Evolutionary conservation across 1,140 invertebrate species (phyloP).

Genomic region (Penaeus japonicus): DNA sequence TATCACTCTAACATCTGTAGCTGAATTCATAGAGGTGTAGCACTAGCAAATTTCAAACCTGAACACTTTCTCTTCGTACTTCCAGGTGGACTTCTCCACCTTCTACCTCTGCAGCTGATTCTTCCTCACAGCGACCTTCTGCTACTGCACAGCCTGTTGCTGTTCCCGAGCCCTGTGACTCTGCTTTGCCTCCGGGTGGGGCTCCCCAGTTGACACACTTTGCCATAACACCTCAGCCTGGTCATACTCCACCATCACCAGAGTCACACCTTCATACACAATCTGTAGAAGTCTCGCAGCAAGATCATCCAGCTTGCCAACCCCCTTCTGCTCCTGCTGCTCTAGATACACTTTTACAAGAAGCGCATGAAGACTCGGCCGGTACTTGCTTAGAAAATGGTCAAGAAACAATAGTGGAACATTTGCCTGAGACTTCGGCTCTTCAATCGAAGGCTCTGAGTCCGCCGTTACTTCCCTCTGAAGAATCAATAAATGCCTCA

Average conservation of each 20-base stretch:
- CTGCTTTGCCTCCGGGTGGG: background rate
- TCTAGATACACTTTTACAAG: background rate
- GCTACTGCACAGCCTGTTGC: background rate
- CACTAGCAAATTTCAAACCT: background rate
- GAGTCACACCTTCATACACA: background rate
- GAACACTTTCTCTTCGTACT: slow-evolving; percentile 17
- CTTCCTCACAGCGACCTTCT: slow-evolving; percentile 21
- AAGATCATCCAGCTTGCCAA: too few relatives aligned
- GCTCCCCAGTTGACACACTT: background rate
- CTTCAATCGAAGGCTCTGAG: background rate
- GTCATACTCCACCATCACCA: background rate
- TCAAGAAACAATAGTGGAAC: background rate
- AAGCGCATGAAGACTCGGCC: background rate
- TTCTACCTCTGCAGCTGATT: slow-evolving; percentile 23
- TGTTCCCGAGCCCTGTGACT: background rate
- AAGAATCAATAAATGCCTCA: too few relatives aligned
- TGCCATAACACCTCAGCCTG: background rate
- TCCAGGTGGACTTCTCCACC: slow-evolving; percentile 44
- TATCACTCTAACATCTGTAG: too few relatives aligned
- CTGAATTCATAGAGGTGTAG: too few relatives aligned
- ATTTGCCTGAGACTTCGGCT: background rate
- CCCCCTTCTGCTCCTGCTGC: background rate
- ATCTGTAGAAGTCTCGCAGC: background rate
- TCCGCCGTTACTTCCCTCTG: too few relatives aligned
- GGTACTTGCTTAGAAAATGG: background rate